Evolutionary conservation across 2,888 invertebrate species (phyloP), one percentile per base, ranked within the genome.

Genomic region (Charanyca ferruginea): DNA sequence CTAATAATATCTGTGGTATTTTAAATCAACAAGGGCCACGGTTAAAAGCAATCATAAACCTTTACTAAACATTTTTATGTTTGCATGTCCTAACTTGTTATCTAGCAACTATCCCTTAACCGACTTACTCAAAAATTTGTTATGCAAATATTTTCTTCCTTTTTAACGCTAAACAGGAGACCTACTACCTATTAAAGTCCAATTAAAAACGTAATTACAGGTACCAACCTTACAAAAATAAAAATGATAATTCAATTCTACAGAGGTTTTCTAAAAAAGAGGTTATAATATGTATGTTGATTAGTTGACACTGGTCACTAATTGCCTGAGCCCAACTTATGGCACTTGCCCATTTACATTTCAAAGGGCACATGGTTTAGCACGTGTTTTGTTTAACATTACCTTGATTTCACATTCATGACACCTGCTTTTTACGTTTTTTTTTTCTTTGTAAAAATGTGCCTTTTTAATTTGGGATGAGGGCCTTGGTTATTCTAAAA

Each of bases 241-340:
- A 68, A 61, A 74, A 69, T 18, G 1, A 54, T 68, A 58, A 74
- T 69, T 63, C 52, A 73, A 71, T 71, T 55, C 55, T 41, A 53
- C 45, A 23, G 67, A 60, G 69, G 49, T 64, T 57, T 8, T 9
- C 16, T 51, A 57, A 73, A 72, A 77, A 63, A 72, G 54, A 66
- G 44, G 18, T 61, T 54, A 20, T 72, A 65, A 25, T 72, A 65
- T 74, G 73, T 70, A 81, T 82, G 66, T 69, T 71, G 81, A 83
- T 73, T 45, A 66, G 73, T 77, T 64, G 49, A 38, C 25, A 60
- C 59, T 62, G 71, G 66, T 22, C 77, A 73, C 70, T 80, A 82
- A 82, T 82, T 80, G 69, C 77, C 20, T 58, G 44, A 51, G 45
- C 62, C 51, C 55, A 63, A 80, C 74, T 75, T 70, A 66, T 63